These are phyloP conservation scores for Stylophora pistillata DNA, from an alignment of 64 coral and sea anemone species.

Conservation along the genomic window DNA sequence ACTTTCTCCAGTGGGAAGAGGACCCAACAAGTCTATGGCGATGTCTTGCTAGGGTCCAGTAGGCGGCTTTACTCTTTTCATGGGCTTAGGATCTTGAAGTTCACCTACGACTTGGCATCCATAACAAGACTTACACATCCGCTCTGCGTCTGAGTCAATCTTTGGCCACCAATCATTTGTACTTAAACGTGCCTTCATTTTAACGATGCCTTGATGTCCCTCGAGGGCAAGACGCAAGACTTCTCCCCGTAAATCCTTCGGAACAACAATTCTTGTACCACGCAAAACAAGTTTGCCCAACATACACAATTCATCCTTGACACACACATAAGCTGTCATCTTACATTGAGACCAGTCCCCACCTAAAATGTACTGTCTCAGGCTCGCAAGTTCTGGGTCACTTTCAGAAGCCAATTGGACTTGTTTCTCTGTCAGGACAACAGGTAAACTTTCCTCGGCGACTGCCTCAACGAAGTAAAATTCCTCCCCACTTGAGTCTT, in stretches of 20 bases:
- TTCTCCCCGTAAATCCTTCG: background rate
- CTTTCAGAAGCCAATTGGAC: conserved; percentile 18
- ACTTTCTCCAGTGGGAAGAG: conserved; percentile 10
- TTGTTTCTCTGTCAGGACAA: conserved; percentile 13
- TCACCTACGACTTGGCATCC: conserved; percentile 25
- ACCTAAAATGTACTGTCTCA: conserved; percentile 19
- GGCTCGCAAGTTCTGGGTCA: conserved; percentile 28
- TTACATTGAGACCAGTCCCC: conserved; percentile 19
- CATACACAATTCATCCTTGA: conserved; percentile 9
- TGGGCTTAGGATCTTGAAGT: background rate
- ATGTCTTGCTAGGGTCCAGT: conserved; percentile 20
- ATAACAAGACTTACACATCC: conserved; percentile 16
- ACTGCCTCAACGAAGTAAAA: background rate
- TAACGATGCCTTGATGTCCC: background rate
- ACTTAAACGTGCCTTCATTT: conserved; percentile 3
- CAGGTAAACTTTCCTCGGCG: too few species aligned
- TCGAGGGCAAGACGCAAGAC: background rate
- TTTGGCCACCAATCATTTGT: too few species aligned
- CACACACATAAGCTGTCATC: conserved; percentile 25
- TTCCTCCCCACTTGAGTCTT: conserved; percentile 23
- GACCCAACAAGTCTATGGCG: conserved; percentile 12
- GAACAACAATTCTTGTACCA: background rate
- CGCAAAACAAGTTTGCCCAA: background rate
- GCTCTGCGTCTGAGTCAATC: background rate
- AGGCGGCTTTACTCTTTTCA: conserved; percentile 5